These are phyloP conservation scores for Crypturellus tataupa DNA, from an alignment of 2,797 vertebrate genomes.

Conservation along the genomic window DNA sequence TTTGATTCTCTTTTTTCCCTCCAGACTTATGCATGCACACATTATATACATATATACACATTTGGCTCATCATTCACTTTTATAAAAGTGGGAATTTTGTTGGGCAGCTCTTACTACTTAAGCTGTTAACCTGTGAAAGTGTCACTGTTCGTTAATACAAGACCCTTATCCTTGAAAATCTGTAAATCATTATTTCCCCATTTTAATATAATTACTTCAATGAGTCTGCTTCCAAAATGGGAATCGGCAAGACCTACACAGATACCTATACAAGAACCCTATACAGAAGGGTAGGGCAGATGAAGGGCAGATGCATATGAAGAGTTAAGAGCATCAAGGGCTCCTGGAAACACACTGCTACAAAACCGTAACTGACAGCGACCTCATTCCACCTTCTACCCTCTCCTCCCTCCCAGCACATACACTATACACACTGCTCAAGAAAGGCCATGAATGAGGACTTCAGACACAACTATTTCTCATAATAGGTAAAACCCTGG, in stretches of 20 bases:
- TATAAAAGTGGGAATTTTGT: not conserved
- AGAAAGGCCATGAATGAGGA: constrained; percentile 12
- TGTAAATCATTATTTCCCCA: not conserved
- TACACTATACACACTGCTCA: fast-evolving
- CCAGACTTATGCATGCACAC: too few relatives aligned
- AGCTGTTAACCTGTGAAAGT: not conserved
- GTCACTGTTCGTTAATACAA: not conserved
- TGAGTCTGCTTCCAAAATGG: not conserved
- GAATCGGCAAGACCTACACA: not conserved
- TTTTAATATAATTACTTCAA: not conserved
- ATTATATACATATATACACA: fast-evolving
- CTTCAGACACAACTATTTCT: constrained; percentile 2
- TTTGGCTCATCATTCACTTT: not conserved
- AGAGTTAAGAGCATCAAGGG: constrained; percentile 11
- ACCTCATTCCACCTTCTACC: not conserved
- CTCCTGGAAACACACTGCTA: constrained; percentile 20
- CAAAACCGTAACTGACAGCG: not conserved
- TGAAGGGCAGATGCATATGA: too few relatives aligned
- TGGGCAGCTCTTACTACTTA: not conserved
- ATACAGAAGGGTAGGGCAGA: not conserved
- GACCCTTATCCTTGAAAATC: not conserved
- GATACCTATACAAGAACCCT: not conserved
- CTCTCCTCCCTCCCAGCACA: not conserved
- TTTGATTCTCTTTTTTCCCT: not conserved
- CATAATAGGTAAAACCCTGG: not conserved